Conservation (phyloP, 2,113 vertebrate species). For the Scolopax mira region DNA sequence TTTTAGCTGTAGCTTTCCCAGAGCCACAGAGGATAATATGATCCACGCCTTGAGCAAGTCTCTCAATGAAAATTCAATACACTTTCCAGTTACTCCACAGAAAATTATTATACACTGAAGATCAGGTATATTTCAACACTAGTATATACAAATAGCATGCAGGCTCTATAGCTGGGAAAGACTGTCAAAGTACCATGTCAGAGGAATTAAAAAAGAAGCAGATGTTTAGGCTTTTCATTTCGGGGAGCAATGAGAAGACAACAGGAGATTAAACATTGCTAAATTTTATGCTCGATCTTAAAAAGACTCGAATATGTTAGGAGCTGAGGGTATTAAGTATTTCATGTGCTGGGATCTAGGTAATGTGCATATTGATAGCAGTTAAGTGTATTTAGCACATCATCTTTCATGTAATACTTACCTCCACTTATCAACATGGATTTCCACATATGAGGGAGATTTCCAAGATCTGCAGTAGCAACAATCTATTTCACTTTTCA, state of each 20-base stretch:
- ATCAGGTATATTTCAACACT: background rate
- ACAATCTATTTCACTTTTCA: background rate
- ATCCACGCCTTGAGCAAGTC: slow-evolving; percentile 26
- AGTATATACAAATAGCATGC: background rate
- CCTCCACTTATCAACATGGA: background rate
- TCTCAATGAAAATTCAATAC: background rate
- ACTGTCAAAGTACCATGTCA: background rate
- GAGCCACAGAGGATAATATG: background rate
- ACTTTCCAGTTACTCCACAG: background rate
- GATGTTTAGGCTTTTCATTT: background rate
- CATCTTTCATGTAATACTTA: background rate
- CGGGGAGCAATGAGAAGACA: background rate
- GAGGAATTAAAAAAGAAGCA: background rate
- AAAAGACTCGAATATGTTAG: background rate
- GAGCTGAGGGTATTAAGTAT: background rate
- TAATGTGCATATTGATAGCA: background rate
- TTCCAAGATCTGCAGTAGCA: background rate
- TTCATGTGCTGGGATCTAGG: background rate
- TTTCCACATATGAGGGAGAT: background rate
- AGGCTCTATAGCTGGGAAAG: background rate
- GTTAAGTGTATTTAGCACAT: background rate
- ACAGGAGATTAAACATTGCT: background rate
- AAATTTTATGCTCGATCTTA: background rate
- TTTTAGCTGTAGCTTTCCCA: background rate
- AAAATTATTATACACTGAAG: background rate